phyloP scores from a whole-genome alignment of 2,797 vertebrate genomes.

The Otolemur crassicaudatus region DNA sequence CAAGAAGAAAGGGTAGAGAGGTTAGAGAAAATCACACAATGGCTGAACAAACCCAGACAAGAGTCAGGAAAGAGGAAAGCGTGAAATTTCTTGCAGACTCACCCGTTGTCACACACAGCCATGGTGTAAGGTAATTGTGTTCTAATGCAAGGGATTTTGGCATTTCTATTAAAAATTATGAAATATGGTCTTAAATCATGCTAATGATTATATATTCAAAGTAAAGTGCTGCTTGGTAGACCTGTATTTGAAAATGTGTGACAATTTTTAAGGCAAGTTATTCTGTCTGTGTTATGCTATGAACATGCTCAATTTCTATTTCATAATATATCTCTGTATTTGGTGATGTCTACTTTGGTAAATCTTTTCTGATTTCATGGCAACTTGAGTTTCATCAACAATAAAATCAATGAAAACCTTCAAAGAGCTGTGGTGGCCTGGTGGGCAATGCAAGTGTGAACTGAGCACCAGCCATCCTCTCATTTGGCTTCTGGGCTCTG shows the following conservation, averaged over 20 bases:
- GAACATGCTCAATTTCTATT: conserved; percentile 8
- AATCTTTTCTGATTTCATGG: conserved; percentile 68
- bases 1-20: neutral
- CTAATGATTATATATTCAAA: neutral
- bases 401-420: conserved; percentile 62
- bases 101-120: neutral
- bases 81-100: neutral
- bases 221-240: neutral
- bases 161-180: neutral
- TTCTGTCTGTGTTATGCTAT: conserved; percentile 67
- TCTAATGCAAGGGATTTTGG: neutral
- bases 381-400: conserved; percentile 71
- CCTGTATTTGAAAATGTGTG: conserved; percentile 51
- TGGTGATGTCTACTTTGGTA: conserved; percentile 40
- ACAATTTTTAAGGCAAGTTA: conserved; percentile 46
- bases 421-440: conserved; percentile 31
- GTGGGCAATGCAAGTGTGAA: neutral
- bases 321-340: conserved; percentile 38
- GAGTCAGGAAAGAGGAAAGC: neutral
- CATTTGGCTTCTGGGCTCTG: conserved; percentile 31
- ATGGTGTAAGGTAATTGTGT: neutral
- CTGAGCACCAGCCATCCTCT: neutral
- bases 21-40: neutral
- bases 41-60: neutral
- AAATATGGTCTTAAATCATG: neutral